Evolutionary conservation across 2,888 invertebrate species (phyloP), one percentile per base, ranked within the genome.

Genomic region (Ceraclea dissimilis): DNA sequence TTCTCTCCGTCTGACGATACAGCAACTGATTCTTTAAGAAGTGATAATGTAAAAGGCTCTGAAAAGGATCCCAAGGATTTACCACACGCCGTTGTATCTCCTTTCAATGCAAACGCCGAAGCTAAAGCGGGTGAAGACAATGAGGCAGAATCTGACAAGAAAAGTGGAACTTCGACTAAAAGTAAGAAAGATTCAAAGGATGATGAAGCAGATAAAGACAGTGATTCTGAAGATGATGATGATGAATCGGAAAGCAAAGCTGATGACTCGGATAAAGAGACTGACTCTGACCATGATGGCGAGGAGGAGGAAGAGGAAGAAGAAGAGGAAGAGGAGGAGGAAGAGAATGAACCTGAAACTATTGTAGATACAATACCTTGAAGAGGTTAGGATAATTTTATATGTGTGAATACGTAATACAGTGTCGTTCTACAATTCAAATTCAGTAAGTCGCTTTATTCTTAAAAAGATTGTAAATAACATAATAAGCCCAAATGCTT

Each of bases 1-100:
- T 34, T 20, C 19, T 10, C 49, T 22, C 26, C 52, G 17, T 51
- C 48, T 58, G 56, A 60, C 58, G 56, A 58, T 21, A 54, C 52
- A 51, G 58, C 43, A 21, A 60, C 10, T 2, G 56, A 39, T 39
- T 16, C 39, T 8, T 39, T 39, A 13, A 16, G 16, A 39, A 39
- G 13, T 8, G 39, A 39, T 4, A 39, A 13, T 39, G 39, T 2
- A 39, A 13, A 39, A 39, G 11, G 2, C 13, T 4, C 39, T 8
- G 39, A 13, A 13, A 16, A 39, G 13, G 16, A 39, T 39, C 2
- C 31, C 4, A 39, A 39, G 4, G 13, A 39, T 4, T 39, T 13
- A 26, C 26, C 26, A 26, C n/a, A 26, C 10, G 26, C 26, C 26
- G 26, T 6, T 26, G 26, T 26, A 26, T 6, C 26, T 26, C 26